Conservation (phyloP, 35 echinoderm and acorn worm species). For the Nesometra sesokonis region DNA sequence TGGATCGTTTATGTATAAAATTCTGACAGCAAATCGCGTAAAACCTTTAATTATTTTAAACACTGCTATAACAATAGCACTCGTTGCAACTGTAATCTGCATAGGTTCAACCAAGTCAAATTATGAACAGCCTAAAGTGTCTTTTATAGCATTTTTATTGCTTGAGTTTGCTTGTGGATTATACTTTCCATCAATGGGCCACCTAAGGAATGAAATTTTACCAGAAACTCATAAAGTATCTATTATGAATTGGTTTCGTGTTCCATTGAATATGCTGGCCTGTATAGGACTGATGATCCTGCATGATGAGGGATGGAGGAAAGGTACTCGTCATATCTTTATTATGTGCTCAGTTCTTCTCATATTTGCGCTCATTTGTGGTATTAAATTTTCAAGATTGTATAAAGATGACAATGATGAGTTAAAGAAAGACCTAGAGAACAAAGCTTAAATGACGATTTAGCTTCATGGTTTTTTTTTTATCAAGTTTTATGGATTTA, state of each 20-base stretch:
- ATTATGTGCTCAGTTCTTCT: constrained; percentile 65
- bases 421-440: neutral
- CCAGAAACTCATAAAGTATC: constrained; percentile 72
- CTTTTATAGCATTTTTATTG: constrained; percentile 74
- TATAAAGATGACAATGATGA: constrained; percentile 43
- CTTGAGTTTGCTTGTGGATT: constrained; percentile 84
- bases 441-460: neutral
- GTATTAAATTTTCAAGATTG: constrained; percentile 46
- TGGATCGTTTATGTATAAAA: constrained; percentile 62
- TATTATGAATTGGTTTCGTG: constrained; percentile 99
- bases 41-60: constrained; percentile 58
- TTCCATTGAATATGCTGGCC: constrained; percentile 87
- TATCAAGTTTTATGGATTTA: neutral
- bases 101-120: constrained; percentile 69
- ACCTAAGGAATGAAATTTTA: constrained; percentile 52
- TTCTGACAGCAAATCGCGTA: constrained; percentile 30
- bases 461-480: neutral
- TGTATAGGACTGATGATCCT: constrained; percentile 86
- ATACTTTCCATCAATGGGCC: constrained; percentile 97
- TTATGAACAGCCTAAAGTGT: constrained; percentile 48
- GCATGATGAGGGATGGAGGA: constrained; percentile 62
- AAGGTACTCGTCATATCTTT: constrained; percentile 85
- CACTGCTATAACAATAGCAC: constrained; percentile 45
- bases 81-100: constrained; percentile 60
- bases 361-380: constrained; percentile 62